These are phyloP conservation scores for Diadegma fenestrale DNA, from an alignment of 2,888 invertebrate species.

Conservation along the genomic window DNA sequence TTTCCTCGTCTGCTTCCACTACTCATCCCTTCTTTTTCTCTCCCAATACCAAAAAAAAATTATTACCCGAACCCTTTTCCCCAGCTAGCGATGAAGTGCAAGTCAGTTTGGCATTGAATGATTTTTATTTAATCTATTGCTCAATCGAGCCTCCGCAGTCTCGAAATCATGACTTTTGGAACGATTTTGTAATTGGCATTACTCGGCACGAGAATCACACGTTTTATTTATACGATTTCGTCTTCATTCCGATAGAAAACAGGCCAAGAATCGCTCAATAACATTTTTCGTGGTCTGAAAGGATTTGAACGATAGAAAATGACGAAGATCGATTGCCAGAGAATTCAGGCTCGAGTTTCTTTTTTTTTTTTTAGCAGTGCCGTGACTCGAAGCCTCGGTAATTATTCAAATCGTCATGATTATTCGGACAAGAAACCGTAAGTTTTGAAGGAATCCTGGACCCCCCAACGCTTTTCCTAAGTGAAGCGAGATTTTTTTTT, in stretches of 20 bases:
- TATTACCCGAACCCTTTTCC: not conserved
- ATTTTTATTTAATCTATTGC: not conserved
- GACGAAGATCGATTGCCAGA: not conserved
- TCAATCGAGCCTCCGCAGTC: not conserved
- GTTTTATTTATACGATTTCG: not conserved
- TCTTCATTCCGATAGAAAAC: not conserved
- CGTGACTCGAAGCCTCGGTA: constrained; percentile 33
- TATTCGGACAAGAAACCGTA: constrained; percentile 48
- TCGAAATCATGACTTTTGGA: not conserved
- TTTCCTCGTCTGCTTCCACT: constrained; percentile 3
- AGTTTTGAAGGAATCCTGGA: constrained; percentile 12
- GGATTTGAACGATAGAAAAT: not conserved
- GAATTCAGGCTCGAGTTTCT: not conserved
- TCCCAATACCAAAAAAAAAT: not conserved
- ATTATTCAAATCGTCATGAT: constrained; percentile 39
- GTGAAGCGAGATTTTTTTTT: constrained; percentile 58
- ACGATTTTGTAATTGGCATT: not conserved
- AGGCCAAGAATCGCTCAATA: not conserved
- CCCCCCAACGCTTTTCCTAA: constrained; percentile 23
- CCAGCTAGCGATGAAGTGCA: not conserved
- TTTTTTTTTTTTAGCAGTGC: constrained; percentile 6
- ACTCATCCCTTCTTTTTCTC: not conserved
- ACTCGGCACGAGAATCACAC: too few species aligned
- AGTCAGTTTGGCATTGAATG: not conserved
- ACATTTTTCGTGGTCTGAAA: not conserved